Evolutionary conservation across 2,888 invertebrate species (phyloP), one percentile per base, ranked within the genome.

Genomic region (Leucania comma): DNA sequence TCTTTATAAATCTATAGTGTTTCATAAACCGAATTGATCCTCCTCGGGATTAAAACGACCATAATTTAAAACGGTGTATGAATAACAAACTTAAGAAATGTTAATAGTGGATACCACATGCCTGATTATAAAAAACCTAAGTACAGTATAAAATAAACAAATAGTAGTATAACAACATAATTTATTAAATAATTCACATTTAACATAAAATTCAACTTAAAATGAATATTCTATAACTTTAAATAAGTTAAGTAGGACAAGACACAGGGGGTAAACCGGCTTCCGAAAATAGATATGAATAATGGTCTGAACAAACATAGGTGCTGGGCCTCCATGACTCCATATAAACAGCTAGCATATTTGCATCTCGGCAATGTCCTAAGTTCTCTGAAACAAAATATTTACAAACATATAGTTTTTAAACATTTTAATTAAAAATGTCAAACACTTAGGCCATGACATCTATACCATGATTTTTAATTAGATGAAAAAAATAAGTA

Each of bases 351-450:
- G 94, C 94, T 58, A 94, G 90, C 6, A 94, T 78, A 50, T 89
- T 88, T 77, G 94, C 95, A 81, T 95, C 92, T 82, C 95, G 85
- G 79, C 95, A 93, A 74, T 96, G 96, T 6, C 95, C 96, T 51
- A 96, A 89, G 68, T 95, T 95, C 88, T 96, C 96, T 96, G 91
- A 78, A 95, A 95, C 63, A 82, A 86, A 74, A 76, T 53, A 67
- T 24, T 22, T 10, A 56, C 2, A 10, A 32, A 17, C 12, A 38
- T 48, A 29, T 62, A 10, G 32, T 26, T 20, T 42, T 17, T 42
- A 20, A 17, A 17, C 42, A 42, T 42, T 42, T 42, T 42, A 5
- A 42, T 42, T 5, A 17, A 17, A 14, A 14, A 38, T 38, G 3
- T 42, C 6, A 42, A 5, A 17, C 17, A 42, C 17, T 17, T 42